Conservation (phyloP, 2,113 vertebrate species). For the Acanthochromis polyacanthus region DNA sequence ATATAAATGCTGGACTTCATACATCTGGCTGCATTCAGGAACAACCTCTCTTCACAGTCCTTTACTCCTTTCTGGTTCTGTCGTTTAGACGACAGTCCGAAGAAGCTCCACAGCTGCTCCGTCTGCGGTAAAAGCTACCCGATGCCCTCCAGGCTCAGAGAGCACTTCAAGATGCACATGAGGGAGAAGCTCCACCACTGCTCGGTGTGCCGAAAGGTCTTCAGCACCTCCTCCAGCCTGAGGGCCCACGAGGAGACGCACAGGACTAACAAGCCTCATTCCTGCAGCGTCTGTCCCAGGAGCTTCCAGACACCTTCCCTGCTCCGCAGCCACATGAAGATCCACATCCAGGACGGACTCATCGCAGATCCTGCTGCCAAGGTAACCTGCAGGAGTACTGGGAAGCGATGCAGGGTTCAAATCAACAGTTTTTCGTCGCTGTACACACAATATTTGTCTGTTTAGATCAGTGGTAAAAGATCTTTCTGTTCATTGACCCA, state of each 20-base stretch:
- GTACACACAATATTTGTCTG: background rate
- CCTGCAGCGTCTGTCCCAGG: conserved; percentile 60
- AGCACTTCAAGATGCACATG: conserved; percentile 32
- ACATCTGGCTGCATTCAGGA: no score
- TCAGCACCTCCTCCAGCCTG: conserved; percentile 36
- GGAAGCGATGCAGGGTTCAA: no score
- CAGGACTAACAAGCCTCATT: conserved; percentile 24
- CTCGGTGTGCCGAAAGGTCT: conserved; percentile 27
- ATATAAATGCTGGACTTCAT: no score
- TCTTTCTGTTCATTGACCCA: no score
- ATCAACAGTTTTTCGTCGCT: no score
- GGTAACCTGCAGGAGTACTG: conserved; percentile 3
- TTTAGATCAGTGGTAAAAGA: no score
- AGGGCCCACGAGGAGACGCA: conserved; percentile 49
- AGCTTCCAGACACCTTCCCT: conserved; percentile 67
- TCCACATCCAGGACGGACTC: conserved; percentile 56
- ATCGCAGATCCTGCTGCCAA: conserved; percentile 26
- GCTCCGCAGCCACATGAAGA: conserved; percentile 67
- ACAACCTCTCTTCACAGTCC: no score
- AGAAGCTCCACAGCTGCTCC: conserved; percentile 36
- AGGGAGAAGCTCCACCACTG: conserved; percentile 28
- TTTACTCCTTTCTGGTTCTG: background rate
- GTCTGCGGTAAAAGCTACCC: conserved; percentile 40
- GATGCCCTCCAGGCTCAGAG: background rate
- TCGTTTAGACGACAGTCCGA: no score